Percentiles rank a stretch among this genome's conserved stretches.
phyloP scores from a whole-genome alignment of 1,140 invertebrate genomes.

The Drosophila tani region DNA sequence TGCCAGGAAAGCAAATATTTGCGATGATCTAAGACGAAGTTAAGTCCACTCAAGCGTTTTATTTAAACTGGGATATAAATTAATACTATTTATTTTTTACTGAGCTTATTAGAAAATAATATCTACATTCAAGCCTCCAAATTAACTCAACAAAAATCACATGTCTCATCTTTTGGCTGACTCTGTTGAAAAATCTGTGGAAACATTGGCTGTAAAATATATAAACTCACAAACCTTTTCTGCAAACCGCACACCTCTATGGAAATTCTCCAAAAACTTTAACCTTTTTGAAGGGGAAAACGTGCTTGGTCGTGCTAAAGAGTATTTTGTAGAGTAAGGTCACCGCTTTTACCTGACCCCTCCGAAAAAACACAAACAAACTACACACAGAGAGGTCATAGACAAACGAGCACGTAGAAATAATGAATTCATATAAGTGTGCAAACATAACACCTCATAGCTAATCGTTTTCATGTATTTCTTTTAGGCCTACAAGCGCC shows the following conservation, averaged over 20 bases:
- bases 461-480: slow-evolving; percentile 25
- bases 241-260: slow-evolving; percentile 18
- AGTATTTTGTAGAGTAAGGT: slow-evolving; percentile 48
- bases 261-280: slow-evolving; percentile 8
- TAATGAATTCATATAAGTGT: slow-evolving; percentile 4
- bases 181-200: neutral
- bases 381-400: slow-evolving; percentile 56
- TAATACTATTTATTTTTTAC: no score
- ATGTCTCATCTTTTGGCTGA: neutral
- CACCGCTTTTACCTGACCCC: slow-evolving; percentile 45
- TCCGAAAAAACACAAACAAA: slow-evolving; percentile 4
- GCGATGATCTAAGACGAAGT: slow-evolving; percentile 53
- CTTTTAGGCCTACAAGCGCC: slow-evolving; percentile 90
- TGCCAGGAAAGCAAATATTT: slow-evolving; percentile 28
- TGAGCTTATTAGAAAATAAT: no score
- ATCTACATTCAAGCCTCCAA: neutral
- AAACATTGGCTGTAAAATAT: neutral
- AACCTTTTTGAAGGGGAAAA: slow-evolving; percentile 41
- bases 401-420: slow-evolving; percentile 53
- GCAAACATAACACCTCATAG: neutral
- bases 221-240: slow-evolving; percentile 1
- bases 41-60: neutral
- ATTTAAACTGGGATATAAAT: neutral
- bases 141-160: neutral
- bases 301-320: slow-evolving; percentile 50